Percentiles rank a stretch among this genome's conserved stretches.
phyloP scores from a whole-genome alignment of 2,888 invertebrate genomes.

The Tortricodes alternella region DNA sequence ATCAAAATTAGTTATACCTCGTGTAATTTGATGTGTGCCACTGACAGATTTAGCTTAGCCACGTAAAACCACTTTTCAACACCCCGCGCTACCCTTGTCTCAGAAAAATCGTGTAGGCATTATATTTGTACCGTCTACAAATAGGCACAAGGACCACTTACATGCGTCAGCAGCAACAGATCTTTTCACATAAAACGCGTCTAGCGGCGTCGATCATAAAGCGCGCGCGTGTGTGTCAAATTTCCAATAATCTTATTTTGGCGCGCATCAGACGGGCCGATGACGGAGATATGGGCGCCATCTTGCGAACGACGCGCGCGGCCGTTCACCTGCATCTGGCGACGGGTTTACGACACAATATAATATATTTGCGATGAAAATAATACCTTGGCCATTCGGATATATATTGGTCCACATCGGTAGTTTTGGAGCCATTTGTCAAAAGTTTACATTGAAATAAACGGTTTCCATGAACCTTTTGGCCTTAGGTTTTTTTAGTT shows the following conservation, averaged over 20 bases:
- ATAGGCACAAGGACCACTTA: slow-evolving; percentile 68
- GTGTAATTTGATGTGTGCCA: slow-evolving; percentile 4
- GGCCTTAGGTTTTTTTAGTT: too few species aligned
- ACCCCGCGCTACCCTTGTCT: slow-evolving; percentile 18
- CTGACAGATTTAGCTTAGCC: slow-evolving; percentile 17
- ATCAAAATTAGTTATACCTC: slow-evolving; percentile 17
- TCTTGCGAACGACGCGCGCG: slow-evolving; percentile 69
- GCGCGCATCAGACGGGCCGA: slow-evolving; percentile 77
- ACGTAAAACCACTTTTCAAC: slow-evolving; percentile 22
- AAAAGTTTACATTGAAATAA: too few species aligned
- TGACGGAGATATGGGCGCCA: slow-evolving; percentile 78
- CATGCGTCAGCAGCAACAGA: slow-evolving; percentile 68
- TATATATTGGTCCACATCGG: slow-evolving; percentile 12
- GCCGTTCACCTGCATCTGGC: slow-evolving; percentile 77
- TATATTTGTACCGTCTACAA: slow-evolving; percentile 42
- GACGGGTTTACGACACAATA: slow-evolving; percentile 73
- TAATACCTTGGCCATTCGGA: slow-evolving; percentile 68
- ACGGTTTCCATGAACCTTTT: too few species aligned
- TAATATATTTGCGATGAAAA: slow-evolving; percentile 65
- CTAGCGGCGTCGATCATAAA: slow-evolving; percentile 67
- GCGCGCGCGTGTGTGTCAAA: slow-evolving; percentile 71
- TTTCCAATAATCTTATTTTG: slow-evolving; percentile 81
- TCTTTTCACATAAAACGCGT: slow-evolving; percentile 57
- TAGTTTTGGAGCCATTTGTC: too few species aligned
- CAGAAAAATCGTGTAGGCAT: slow-evolving; percentile 18